These are phyloP conservation scores for Alaudala cheleensis DNA, from an alignment of 2,113 vertebrate species.

Conservation along the genomic window DNA sequence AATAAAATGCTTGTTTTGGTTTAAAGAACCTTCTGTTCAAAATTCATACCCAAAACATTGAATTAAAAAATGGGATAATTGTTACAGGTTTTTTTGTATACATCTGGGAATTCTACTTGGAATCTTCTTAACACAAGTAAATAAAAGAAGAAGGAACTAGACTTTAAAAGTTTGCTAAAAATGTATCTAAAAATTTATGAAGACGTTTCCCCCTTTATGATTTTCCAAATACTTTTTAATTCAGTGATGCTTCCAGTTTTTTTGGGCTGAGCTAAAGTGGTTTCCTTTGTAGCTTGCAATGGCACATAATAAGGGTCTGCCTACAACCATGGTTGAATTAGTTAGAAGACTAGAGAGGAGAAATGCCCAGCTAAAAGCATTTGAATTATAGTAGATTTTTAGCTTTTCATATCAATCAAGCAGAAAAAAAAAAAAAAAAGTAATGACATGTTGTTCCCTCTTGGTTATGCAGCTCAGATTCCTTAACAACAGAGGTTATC, in stretches of 20 bases:
- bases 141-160: background rate
- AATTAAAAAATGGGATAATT: background rate
- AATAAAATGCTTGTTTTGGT: background rate
- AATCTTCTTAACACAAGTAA: background rate
- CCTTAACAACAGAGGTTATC: background rate
- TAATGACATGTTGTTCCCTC: background rate
- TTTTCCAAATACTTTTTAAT: background rate
- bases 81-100: background rate
- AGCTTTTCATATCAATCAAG: background rate
- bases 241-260: background rate
- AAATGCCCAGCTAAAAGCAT: background rate
- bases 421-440: background rate
- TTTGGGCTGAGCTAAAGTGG: background rate
- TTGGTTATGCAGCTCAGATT: background rate
- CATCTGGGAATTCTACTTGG: background rate
- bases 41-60: background rate
- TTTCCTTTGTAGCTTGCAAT: background rate
- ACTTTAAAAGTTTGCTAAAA: background rate
- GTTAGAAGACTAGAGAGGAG: background rate
- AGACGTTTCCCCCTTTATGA: background rate
- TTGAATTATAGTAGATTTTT: background rate
- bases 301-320: background rate
- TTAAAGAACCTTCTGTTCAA: background rate
- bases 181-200: background rate
- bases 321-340: background rate